Base-by-base conservation (phyloP, 2,888 invertebrate species). In the Azorinus chamasolen region DNA sequence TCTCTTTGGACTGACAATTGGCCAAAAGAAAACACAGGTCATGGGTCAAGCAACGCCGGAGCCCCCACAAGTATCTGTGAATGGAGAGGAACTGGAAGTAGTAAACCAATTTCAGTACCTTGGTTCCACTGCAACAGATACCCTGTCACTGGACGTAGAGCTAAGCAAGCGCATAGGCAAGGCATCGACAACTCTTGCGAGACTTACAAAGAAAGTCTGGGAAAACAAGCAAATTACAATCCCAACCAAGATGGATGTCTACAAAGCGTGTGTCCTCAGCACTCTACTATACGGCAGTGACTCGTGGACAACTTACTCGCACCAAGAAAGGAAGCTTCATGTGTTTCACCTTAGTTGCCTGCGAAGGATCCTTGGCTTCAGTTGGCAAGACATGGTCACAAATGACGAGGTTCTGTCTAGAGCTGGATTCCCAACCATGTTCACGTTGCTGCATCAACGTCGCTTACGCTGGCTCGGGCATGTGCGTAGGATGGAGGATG, bases 1-100 rank as follows among this genome's bases (percentile, higher is more conserved):
- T 12, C 14, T 14, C 8, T 41, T 41, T 41, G 41, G 8, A 41
- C 41, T 41, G 41, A 41, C 41, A 41, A 41, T 41, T 41, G 14
- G 10, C 41, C 41, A 12, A 41, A 41, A 41, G 41, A 41, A 41
- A 41, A 41, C 41, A 41, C 41, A 41, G 14, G 41, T 41, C 41
- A 41, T 41, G 41, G 41, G 10, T 41, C 41, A 41, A 41, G 41
- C 41, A 41, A 41, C 41, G 41, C 41, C 14, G 10, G 41, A 41
- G 41, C 41, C 41, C 10, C 41, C 41, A 8, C 41, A 41, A 41
- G 14, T 41, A 14, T 12, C 41, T 41, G 41, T 41, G 10, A 41
- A 41, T 41, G 41, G 41, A 41, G 41, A 41, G 41, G 41, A 41
- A 41, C 41, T n/a, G n/a, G n/a, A n/a, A n/a, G n/a, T n/a, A n/a